These are phyloP conservation scores for Antechinus stuartii DNA, from an alignment of 2,113 vertebrate genomes.

Conservation along the genomic window DNA sequence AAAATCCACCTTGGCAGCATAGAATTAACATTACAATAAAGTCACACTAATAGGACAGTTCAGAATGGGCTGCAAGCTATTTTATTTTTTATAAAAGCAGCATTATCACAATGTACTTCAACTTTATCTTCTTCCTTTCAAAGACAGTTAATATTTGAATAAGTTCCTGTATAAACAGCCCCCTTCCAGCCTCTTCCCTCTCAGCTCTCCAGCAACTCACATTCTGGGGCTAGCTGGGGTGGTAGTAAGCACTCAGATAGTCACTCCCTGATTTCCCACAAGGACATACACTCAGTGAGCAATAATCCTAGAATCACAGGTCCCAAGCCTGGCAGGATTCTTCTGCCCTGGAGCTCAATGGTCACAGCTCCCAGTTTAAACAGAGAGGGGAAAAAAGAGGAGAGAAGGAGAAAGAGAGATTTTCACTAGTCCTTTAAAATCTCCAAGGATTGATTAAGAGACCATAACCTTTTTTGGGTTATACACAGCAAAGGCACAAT, in stretches of 20 bases:
- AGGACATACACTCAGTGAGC: background rate
- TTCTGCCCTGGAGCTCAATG: background rate
- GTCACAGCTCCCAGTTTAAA: background rate
- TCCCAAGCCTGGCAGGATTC: background rate
- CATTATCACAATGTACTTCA: background rate
- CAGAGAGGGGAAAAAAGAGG: background rate
- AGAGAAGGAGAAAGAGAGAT: background rate
- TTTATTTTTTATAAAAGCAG: background rate
- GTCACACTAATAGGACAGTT: background rate
- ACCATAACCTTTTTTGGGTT: background rate
- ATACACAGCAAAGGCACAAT: background rate
- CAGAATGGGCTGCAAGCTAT: background rate
- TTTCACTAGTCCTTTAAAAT: background rate
- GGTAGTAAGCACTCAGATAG: background rate
- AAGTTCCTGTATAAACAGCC: background rate
- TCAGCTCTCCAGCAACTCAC: background rate
- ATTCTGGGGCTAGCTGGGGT: background rate
- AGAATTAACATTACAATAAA: background rate
- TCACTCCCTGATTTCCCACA: background rate
- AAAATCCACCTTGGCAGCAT: background rate
- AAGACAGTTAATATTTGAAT: conserved; percentile 11
- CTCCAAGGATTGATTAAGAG: background rate
- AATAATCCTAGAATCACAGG: background rate
- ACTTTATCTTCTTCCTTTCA: background rate
- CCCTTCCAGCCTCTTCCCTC: background rate